Percentiles rank a stretch among this genome's conserved stretches.
phyloP scores from a whole-genome alignment of 2,797 vertebrate genomes.

The Sebastes elongatus region DNA sequence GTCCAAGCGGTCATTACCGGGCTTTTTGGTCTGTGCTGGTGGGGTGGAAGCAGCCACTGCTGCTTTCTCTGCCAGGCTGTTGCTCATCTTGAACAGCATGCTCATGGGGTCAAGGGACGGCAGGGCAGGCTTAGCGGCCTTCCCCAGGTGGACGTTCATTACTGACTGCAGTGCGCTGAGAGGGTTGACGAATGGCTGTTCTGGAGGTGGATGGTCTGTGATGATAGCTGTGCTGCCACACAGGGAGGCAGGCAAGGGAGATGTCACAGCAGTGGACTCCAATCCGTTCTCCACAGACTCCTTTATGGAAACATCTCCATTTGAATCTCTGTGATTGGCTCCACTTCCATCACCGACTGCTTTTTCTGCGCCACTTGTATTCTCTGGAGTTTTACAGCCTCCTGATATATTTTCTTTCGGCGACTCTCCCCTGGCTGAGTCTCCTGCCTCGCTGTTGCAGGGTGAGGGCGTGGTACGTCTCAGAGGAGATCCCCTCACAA shows the following conservation, averaged over 20 bases:
- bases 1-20: slow-evolving; percentile 89
- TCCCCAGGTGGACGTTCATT: slow-evolving; percentile 98
- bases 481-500: slow-evolving; percentile 85
- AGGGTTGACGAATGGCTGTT: slow-evolving; percentile 98
- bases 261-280: slow-evolving; percentile 82
- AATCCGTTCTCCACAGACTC: slow-evolving; percentile 91
- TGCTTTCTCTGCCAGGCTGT: slow-evolving; percentile 97
- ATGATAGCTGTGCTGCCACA: slow-evolving; percentile 96
- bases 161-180: slow-evolving; percentile 97
- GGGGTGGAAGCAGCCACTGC: slow-evolving; percentile 92
- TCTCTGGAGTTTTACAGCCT: slow-evolving; percentile 88
- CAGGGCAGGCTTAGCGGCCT: slow-evolving; percentile 96
- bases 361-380: slow-evolving; percentile 61
- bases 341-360: slow-evolving; percentile 60
- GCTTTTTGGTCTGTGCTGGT: slow-evolving; percentile 93
- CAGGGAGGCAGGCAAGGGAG: slow-evolving; percentile 80
- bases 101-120: slow-evolving; percentile 98
- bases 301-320: slow-evolving; percentile 84
- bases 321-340: slow-evolving; percentile 83
- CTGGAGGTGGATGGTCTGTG: slow-evolving; percentile 95
- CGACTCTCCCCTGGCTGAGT: slow-evolving; percentile 86
- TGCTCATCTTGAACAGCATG: slow-evolving; percentile 99
- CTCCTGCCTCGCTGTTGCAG: slow-evolving; percentile 91
- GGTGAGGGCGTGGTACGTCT: slow-evolving; percentile 92
- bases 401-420: slow-evolving; percentile 82